Base-by-base conservation (phyloP, 2,888 invertebrate genomes). In the Aleiodes leptofemur region DNA sequence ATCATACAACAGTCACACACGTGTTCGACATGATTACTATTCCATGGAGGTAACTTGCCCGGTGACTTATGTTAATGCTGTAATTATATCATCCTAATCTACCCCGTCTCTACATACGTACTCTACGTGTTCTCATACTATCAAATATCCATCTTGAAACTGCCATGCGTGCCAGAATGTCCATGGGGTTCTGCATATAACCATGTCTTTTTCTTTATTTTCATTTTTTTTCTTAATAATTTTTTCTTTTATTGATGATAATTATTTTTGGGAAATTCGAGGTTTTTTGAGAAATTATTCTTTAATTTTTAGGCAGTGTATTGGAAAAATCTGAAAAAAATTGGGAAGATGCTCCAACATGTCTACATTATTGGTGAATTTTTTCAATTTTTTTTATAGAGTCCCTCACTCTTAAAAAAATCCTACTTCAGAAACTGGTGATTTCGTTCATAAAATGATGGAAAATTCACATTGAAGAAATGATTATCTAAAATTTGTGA, bases 61-160 rank as follows among this genome's bases (percentile, higher is more conserved):
- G 86, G 84, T 88, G 88, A 89, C 88, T 89, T 89, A 89, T 89
- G 89, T 88, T 89, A 89, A 89, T 88, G 85, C 83, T 84, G 87
- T 88, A 89, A 89, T 89, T 89, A 89, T 89, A 89, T 89, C 88
- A 87, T 86, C 86, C 87, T 88, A 88, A 89, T 89, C 89, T 89
- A 85, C 85, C 83, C 82, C 82, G 83, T 85, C 83, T 84, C 59
- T 81, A 77, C 83, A 83, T 85, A 84, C 83, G 82, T 85, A 84
- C 79, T 79, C 84, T 86, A 87, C 88, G 87, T 85, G 86, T 85
- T 83, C 84, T 78, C 84, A 80, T 87, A 86, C 85, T 88, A 89
- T 89, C 89, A 86, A 88, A 88, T 86, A 86, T 84, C 86, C 86
- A 89, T 89, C 89, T 88, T 83, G 84, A 86, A 86, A 88, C 83